Percentiles rank a stretch among this genome's conserved stretches.
These are phyloP conservation scores for Xestia xanthographa DNA, from an alignment of 2,888 invertebrate species.

Conservation along the genomic window DNA sequence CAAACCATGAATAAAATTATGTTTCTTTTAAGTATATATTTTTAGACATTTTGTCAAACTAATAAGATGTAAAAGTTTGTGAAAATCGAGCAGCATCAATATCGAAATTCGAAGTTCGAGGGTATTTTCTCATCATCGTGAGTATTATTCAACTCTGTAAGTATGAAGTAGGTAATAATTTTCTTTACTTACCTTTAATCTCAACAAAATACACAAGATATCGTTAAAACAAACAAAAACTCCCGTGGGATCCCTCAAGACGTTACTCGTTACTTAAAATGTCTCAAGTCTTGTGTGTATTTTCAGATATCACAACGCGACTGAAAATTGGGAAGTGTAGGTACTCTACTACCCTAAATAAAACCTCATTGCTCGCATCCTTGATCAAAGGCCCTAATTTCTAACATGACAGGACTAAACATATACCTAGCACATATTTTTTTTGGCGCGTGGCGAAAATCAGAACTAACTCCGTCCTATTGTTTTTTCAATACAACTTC, in stretches of 20 bases:
- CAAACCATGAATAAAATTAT: too few species aligned
- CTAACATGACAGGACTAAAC: background rate
- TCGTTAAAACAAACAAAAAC: background rate
- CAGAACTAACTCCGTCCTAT: background rate
- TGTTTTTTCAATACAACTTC: background rate
- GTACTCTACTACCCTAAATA: constrained; percentile 11
- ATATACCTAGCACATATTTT: background rate
- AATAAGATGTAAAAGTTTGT: too few species aligned
- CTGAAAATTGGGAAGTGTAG: background rate
- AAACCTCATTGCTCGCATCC: constrained; percentile 2
- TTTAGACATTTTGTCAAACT: too few species aligned
- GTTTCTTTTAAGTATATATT: too few species aligned
- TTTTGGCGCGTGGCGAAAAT: background rate
- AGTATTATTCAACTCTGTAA: too few species aligned
- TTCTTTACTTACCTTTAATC: too few species aligned
- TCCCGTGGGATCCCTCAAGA: background rate
- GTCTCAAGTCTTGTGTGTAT: constrained; percentile 2
- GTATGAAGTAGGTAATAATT: too few species aligned
- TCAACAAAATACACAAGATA: too few species aligned
- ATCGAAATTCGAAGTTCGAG: too few species aligned
- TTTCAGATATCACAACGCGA: background rate
- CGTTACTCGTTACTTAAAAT: background rate
- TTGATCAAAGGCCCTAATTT: constrained; percentile 13
- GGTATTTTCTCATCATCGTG: too few species aligned
- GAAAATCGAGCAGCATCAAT: too few species aligned